phyloP scores from a whole-genome alignment of 2,113 vertebrate genomes.

The Barbus barbus region DNA sequence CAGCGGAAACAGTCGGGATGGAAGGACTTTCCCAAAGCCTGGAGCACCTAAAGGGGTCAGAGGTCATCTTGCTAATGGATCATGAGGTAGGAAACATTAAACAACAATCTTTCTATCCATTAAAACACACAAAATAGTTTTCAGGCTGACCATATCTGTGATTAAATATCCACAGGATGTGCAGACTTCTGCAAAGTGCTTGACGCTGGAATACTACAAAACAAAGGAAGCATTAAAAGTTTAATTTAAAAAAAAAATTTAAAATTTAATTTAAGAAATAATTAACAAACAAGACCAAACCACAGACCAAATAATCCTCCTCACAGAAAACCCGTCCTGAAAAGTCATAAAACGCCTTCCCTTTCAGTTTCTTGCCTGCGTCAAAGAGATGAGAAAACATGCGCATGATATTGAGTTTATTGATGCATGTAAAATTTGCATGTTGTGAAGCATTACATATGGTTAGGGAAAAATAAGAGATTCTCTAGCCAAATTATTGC shows the following conservation, averaged over 20 bases:
- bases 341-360: constrained; percentile 87
- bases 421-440: too few species aligned
- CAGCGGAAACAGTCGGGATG: constrained; percentile 92
- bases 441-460: too few species aligned
- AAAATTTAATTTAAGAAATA: not conserved
- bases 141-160: constrained; percentile 84
- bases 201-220: constrained; percentile 86
- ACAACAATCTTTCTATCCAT: not conserved
- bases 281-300: not conserved
- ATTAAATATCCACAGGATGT: constrained; percentile 86
- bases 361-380: constrained; percentile 82
- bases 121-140: not conserved
- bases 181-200: constrained; percentile 86
- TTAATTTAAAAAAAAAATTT: too few species aligned
- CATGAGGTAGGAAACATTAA: not conserved
- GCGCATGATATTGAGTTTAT: not conserved
- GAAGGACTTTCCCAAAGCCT: constrained; percentile 89
- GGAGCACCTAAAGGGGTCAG: constrained; percentile 79
- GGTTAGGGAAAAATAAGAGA: not conserved
- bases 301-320: constrained; percentile 84
- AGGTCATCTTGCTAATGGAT: not conserved
- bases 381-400: constrained; percentile 2
- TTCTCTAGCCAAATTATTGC: not conserved
- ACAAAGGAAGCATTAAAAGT: not conserved
- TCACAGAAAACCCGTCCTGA: constrained; percentile 88